Conservation (phyloP, 2,888 invertebrate genomes). For the Acronicta psi region DNA sequence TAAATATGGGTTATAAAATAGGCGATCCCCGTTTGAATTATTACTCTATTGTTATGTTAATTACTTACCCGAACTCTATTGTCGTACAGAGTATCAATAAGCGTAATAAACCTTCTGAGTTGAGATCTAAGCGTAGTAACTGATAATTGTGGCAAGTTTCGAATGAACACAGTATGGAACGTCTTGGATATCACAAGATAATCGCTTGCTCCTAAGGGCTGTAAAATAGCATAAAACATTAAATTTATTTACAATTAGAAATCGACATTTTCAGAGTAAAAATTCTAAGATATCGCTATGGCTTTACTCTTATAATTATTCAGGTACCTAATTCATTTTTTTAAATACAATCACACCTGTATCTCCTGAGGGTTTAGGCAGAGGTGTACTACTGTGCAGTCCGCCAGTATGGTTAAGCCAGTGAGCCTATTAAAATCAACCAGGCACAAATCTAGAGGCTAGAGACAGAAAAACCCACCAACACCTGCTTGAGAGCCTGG, state of each 20-base stretch:
- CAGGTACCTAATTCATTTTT: too few species aligned
- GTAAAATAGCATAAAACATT: constrained; percentile 61
- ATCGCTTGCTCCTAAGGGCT: constrained; percentile 98
- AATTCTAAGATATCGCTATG: background rate
- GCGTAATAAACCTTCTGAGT: constrained; percentile 97
- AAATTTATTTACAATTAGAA: too few species aligned
- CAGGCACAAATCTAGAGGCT: too few species aligned
- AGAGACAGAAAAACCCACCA: too few species aligned
- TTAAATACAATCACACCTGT: too few species aligned
- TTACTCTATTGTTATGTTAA: constrained; percentile 25
- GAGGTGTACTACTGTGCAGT: too few species aligned
- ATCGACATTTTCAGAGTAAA: too few species aligned
- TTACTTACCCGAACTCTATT: constrained; percentile 92
- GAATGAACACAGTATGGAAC: constrained; percentile 98
- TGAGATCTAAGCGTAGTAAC: constrained; percentile 93
- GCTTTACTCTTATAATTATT: background rate
- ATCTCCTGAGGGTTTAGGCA: too few species aligned
- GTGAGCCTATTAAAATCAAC: too few species aligned
- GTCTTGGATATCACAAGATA: constrained; percentile 97
- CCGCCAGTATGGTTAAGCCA: too few species aligned
- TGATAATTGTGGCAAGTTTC: constrained; percentile 96
- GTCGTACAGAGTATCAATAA: constrained; percentile 99
- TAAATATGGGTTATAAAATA: background rate
- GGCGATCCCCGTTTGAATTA: constrained; percentile 7
- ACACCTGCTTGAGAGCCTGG: too few species aligned